A percentile compares a stretch with the other conserved stretches of the same genome.
These are phyloP conservation scores for Coregonus ussuriensis DNA, from an alignment of 2,797 vertebrate genomes.

Conservation along the genomic window DNA sequence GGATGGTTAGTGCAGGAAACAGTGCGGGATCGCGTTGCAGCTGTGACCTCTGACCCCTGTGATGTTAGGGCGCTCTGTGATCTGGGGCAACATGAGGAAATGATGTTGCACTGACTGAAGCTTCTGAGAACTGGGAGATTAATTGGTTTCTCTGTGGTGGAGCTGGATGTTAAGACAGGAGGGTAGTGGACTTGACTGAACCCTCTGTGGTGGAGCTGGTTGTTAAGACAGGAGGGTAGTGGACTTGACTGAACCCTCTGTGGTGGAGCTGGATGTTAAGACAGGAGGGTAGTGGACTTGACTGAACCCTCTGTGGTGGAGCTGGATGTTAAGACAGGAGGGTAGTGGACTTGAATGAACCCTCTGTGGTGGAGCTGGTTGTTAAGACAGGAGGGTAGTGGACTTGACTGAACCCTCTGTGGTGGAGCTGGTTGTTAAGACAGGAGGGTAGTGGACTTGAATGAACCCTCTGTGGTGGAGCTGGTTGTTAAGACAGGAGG, in stretches of 20 bases:
- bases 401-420: constrained; percentile 29
- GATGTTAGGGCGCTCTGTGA: constrained; percentile 46
- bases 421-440: background rate
- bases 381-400: constrained; percentile 32
- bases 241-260: constrained; percentile 37
- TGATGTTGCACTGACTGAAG: constrained; percentile 11
- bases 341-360: background rate
- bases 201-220: no score
- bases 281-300: constrained; percentile 30
- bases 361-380: constrained; percentile 12
- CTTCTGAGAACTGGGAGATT: constrained; percentile 5
- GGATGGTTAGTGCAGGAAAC: constrained; percentile 31
- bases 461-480: no score
- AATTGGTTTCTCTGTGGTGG: constrained; percentile 26
- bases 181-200: no score
- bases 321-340: background rate
- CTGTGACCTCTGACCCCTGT: constrained; percentile 53
- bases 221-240: constrained; percentile 8
- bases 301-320: constrained; percentile 1
- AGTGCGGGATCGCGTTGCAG: constrained; percentile 46
- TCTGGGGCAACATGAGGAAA: constrained; percentile 43
- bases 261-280: constrained; percentile 28
- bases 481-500: no score
- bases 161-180: background rate
- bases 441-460: background rate